phyloP scores from a whole-genome alignment of 2,888 invertebrate genomes.

The Zygaena filipendulae region DNA sequence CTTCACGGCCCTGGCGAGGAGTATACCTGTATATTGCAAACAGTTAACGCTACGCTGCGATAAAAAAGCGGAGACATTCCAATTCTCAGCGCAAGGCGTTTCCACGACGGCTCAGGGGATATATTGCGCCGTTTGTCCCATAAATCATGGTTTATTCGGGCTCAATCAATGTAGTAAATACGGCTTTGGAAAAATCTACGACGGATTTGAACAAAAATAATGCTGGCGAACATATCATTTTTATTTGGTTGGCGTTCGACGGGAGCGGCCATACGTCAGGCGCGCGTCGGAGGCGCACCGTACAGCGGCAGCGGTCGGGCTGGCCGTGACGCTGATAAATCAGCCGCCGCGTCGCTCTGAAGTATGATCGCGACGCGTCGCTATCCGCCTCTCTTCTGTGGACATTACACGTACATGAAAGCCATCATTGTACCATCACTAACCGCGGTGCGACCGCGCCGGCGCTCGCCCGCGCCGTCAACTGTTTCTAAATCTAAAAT shows the following conservation, averaged over 20 bases:
- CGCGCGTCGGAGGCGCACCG: slow-evolving; percentile 13
- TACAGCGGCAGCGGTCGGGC: slow-evolving; percentile 6
- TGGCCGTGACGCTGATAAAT: slow-evolving; percentile 23
- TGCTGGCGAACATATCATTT: slow-evolving; percentile 32
- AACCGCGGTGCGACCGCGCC: slow-evolving; percentile 4
- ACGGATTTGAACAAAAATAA: slow-evolving; percentile 25
- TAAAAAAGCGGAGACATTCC: too few species aligned
- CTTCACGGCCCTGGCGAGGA: too few species aligned
- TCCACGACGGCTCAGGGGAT: slow-evolving; percentile 12
- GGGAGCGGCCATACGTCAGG: slow-evolving; percentile 28
- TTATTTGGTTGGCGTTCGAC: slow-evolving; percentile 29
- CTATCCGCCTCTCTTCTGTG: slow-evolving; percentile 24
- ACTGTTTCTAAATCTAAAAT: too few species aligned
- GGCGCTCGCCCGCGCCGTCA: slow-evolving; percentile 13
- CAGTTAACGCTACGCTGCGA: too few species aligned
- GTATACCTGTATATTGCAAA: too few species aligned
- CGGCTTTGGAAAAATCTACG: slow-evolving; percentile 19
- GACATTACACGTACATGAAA: slow-evolving; percentile 3
- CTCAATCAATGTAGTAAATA: slow-evolving; percentile 26
- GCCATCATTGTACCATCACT: slow-evolving; percentile 12
- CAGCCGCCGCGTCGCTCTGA: slow-evolving; percentile 24
- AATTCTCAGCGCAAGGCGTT: too few species aligned
- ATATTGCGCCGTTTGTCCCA: slow-evolving; percentile 16
- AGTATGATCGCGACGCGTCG: slow-evolving; percentile 24
- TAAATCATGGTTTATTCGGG: slow-evolving; percentile 20